Evolutionary conservation across 2,797 vertebrate species (phyloP), one percentile per base, ranked within the genome.

Genomic region (Pseudocheirus occidentalis): DNA sequence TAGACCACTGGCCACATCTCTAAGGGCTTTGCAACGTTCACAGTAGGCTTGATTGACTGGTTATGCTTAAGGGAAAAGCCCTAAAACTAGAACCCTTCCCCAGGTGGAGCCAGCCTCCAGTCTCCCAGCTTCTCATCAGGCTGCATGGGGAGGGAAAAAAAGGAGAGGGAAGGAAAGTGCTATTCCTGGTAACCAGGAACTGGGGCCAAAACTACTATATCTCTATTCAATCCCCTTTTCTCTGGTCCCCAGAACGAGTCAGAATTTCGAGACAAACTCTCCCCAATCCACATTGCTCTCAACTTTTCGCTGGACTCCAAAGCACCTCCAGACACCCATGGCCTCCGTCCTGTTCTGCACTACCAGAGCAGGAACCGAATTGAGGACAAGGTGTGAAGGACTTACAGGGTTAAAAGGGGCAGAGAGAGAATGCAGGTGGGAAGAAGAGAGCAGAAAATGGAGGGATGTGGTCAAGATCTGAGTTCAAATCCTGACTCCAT

Each of bases 201-300:
- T 27, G 24, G 66, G 90, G 29, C 50, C 90, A 73, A 91, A 91
- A 90, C n/a, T 27, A 91, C 46, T 14, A 53, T 93, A 57, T 96
- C 29, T 81, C 91, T 53, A 7, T 40, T 53, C 55, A 91, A 59
- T 40, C 52, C 52, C 95, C 57, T 95, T 57, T 55, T 57, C 53
- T 12, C 81, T 90, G 93, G 21, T 57, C 91, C 90, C 59, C 98
- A 99, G 99, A 99, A 99, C 0, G 99, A 99, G 95, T 99, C 99
- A 13, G 99, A 99, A 55, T 99, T 99, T 97, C 99, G 99, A 96
- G 99, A 99, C 97, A 99, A 99, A 98, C 99, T 99, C 90, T 99
- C 99, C 9, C 98, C 99, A 55, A 99, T 99, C 97, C 99, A 98
- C 55, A 98, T 99, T 55, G 98, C 99, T 31, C 98, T 99, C 96